Evolutionary conservation across 2,113 vertebrate species (phyloP), one percentile per base, ranked within the genome.

Genomic region (Elephantulus edwardii): DNA sequence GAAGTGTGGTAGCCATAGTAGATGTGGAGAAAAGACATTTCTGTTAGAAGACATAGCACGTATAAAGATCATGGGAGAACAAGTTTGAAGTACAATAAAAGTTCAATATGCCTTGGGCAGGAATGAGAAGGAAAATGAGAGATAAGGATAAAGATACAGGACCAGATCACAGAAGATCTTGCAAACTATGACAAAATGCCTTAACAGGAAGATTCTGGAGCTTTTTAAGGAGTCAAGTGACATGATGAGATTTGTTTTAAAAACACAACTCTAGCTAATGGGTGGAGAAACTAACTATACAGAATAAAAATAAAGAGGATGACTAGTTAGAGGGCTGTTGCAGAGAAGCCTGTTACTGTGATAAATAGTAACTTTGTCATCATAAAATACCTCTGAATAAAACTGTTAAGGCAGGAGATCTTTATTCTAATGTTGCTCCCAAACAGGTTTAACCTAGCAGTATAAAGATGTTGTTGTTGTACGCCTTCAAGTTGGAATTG

Each of bases 121-220:
- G 35, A 64, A 14, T 11, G 46, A 0, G 33, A 46, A 58, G 68
- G 20, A 44, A 20, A 13, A 5, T 3, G 20, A 42, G 19, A 10
- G 48, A 8, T 0, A 2, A 30, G 40, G 14, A 52, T 20, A 40
- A 20, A 54, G 58, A 11, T 0, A 5, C 33, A 28, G 58, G 71
- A 28, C 71, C 42, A 46, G 71, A 46, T 17, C 40, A 26, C 52
- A 33, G 66, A 42, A 24, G 26, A 2, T 22, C 74, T 48, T 2
- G 42, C 28, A 46, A 60, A 77, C 62, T 35, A 16, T 2, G 6
- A 0, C 11, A 46, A 52, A 71, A 33, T 22, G 30, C 8, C n/a
- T 40, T 71, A 52, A 68, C 11, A 76, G 56, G n/a, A 77, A 54
- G 48, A 52, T 22, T 64, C 8, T 3, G 77, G 28, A 54, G 26